A percentile compares a stretch with the other conserved stretches of the same genome.
These are phyloP conservation scores for Himalopsyche anomala DNA, from an alignment of 2,888 invertebrate species.

Conservation along the genomic window DNA sequence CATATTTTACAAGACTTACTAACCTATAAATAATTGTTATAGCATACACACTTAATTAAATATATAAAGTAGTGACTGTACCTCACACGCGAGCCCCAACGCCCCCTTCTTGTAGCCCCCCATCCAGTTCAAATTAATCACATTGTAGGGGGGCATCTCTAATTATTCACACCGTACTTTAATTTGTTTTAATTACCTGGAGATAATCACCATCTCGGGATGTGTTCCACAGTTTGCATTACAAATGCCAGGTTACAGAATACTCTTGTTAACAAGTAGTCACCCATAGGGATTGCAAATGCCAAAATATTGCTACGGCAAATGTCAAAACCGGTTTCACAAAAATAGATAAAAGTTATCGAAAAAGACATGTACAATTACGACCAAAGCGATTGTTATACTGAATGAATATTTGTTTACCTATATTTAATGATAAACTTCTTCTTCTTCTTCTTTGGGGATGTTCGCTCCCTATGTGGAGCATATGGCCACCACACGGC, in stretches of 20 bases:
- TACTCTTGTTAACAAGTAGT: neutral
- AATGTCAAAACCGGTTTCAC: no score
- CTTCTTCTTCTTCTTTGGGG: no score
- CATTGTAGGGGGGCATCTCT: neutral
- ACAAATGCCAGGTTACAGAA: neutral
- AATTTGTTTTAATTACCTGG: slow-evolving; percentile 37
- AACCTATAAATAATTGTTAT: slow-evolving; percentile 55
- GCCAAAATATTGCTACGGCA: no score
- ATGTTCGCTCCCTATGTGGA: no score
- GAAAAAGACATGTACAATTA: no score
- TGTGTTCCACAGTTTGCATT: slow-evolving; percentile 13
- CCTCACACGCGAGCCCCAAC: neutral
- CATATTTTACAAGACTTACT: slow-evolving; percentile 55
- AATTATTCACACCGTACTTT: slow-evolving; percentile 39
- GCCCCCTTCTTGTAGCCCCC: neutral
- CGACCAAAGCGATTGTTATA: no score
- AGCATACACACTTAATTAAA: slow-evolving; percentile 38
- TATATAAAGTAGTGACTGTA: neutral
- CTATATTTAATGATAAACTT: no score
- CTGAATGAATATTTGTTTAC: no score
- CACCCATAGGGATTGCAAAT: neutral
- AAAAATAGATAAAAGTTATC: no score
- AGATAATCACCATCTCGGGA: slow-evolving; percentile 16
- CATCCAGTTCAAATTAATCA: slow-evolving; percentile 27
- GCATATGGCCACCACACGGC: no score